phyloP scores from a whole-genome alignment of 2,797 vertebrate genomes.

The Podargus strigoides region DNA sequence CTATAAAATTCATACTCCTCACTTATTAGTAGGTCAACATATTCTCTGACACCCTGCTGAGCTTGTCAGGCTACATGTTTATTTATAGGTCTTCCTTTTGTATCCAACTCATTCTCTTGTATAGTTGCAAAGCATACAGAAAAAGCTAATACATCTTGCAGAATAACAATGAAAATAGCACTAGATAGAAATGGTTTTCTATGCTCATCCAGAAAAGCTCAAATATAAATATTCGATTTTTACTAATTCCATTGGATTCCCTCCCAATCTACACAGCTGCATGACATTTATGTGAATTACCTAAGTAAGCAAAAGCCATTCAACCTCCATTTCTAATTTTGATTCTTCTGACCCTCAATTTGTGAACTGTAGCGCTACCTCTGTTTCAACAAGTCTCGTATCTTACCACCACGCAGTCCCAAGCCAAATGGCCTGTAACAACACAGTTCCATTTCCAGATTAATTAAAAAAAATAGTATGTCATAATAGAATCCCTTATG shows the following conservation, averaged over 20 bases:
- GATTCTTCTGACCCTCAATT: neutral
- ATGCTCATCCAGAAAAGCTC: neutral
- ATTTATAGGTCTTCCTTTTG: constrained; percentile 3
- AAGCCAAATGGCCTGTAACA: neutral
- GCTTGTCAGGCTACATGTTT: neutral
- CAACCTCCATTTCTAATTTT: neutral
- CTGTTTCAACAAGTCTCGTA: constrained; percentile 7
- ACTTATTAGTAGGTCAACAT: neutral
- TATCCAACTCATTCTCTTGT: neutral
- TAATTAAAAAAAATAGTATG: neutral
- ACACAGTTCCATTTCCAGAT: neutral
- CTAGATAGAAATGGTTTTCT: neutral
- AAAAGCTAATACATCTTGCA: neutral
- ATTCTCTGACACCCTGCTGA: neutral
- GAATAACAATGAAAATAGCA: neutral
- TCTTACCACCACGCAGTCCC: neutral
- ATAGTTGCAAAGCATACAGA: neutral
- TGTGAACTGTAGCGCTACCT: constrained; percentile 4
- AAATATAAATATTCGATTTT: neutral
- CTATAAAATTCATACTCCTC: neutral
- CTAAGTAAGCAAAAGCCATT: neutral
- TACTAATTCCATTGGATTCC: neutral
- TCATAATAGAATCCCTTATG: neutral
- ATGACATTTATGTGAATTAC: neutral
- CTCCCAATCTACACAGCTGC: neutral